Base-by-base conservation (phyloP, 2,888 invertebrate species). In the Heliconius erato region DNA sequence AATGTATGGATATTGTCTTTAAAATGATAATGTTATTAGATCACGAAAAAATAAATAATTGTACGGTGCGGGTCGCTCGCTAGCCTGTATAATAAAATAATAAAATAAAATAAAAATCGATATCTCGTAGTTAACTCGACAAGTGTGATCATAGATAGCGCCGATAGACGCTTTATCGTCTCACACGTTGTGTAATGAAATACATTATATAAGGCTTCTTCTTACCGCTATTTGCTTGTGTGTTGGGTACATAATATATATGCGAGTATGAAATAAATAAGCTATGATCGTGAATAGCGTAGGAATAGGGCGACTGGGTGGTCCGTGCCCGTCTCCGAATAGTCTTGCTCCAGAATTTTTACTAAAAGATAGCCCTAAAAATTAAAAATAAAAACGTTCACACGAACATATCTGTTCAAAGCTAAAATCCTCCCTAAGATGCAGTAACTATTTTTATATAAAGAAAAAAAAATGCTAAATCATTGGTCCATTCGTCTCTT, bases 101-200 rank as follows among this genome's bases (percentile, higher is more conserved):
- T 74, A 54, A 32, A 74, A 32, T 35, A 74, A n/a, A 74, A 26
- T 26, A 74, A 28, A 32, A 74, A 32, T 6, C 23, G 32, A 74
- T 74, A 74, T 54, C 16, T 74, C 54, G 3, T 19, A 32, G 19
- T 35, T 35, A 35, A 23, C 49, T 14, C 12, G 14, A n/a, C 5
- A 3, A 32, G 23, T 74, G 71, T 35, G n/a, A 76, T 76, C 54
- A 59, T n/a, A 54, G 32, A 59, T 32, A 32, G 35, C 32, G 54
- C 14, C 35, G 59, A 74, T 74, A 74, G 28, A 14, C 11, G 7
- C 5, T 23, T 59, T 76, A 59, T 76, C 74, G 59, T 35, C 59
- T 76, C 59, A 32, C 7, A 59, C 16, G 23, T 76, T 63, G n/a
- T 59, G 74, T 59, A 59, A 74, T 59, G 35, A 14, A 74, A 44